Base-by-base conservation (phyloP, 1,140 invertebrate species). In the Tigriopus japonicus region DNA sequence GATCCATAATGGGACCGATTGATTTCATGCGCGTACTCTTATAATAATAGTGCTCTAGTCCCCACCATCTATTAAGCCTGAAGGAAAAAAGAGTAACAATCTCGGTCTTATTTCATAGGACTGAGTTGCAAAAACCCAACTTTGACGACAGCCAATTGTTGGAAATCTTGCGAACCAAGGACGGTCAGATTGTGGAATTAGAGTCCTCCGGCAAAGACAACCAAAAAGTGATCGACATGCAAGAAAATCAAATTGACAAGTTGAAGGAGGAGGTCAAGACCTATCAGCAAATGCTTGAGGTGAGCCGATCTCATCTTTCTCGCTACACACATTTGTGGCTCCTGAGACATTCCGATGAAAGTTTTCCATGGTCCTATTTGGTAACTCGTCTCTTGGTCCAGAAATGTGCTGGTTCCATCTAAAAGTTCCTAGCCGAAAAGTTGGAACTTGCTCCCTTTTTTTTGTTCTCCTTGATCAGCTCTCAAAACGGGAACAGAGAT, bases 131-230 rank as follows among this genome's bases (percentile, higher is more conserved):
- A 41, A 58, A 41, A 42, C 15, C 40, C 1, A 40, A 58, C 15
- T 40, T 58, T 13, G 55, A 58, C 55, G 55, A 58, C 14, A 40
- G 24, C 15, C 55, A 58, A 10, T 42, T 58, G n/a, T 58, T 58
- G 42, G 55, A 58, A 17, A 58, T 58, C 5, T 24, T 58, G 2
- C 17, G 41, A n/a, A 58, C 55, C 3, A 58, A 58, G 15, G 55
- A 58, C 15, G 41, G 24, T 42, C 55, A 58, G 17, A 58, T 58
- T 6, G 55, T 58, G 13, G 55, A 58, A 6, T 23, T 58, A 10
- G 55, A 58, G 35, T 17, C 17, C 10, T 40, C 55, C 7, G 17
- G 17, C 42, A 40, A 42, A 17, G 55, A 58, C n/a, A 23, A 58
- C 14, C 28, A 40, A 40, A 58, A 41, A 17, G 21, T 17, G 17